Percentiles rank a stretch among this genome's conserved stretches.
Evolutionary conservation across 2,113 vertebrate species (phyloP).

Genomic region (Podiceps cristatus): DNA sequence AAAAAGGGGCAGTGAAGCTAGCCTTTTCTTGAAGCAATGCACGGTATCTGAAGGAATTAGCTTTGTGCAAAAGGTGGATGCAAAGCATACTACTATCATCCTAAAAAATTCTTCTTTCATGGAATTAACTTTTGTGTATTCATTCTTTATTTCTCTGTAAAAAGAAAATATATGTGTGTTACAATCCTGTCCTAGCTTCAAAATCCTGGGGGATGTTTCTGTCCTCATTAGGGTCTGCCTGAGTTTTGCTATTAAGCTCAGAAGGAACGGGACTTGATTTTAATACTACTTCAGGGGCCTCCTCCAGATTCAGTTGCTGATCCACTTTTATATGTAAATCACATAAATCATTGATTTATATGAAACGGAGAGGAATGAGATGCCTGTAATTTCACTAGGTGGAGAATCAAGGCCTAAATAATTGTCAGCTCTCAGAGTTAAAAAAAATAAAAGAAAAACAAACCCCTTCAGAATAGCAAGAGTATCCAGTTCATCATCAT

Average conservation of each 20-base stretch:
- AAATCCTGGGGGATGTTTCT: background rate
- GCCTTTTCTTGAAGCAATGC: background rate
- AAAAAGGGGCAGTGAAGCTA: background rate
- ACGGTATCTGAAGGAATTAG: background rate
- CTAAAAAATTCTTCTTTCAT: background rate
- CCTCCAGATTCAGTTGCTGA: background rate
- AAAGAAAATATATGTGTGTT: background rate
- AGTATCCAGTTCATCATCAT: background rate
- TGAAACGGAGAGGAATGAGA: background rate
- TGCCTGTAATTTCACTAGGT: background rate
- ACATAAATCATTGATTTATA: background rate
- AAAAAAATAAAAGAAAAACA: conserved; percentile 5
- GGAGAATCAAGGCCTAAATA: background rate
- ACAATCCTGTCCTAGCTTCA: background rate
- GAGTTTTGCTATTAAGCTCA: background rate
- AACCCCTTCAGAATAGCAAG: background rate
- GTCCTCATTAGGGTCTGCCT: background rate
- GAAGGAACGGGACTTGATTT: conserved; percentile 1
- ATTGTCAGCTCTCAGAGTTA: background rate
- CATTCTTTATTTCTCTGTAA: background rate
- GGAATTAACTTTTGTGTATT: background rate
- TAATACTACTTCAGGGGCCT: conserved; percentile 18
- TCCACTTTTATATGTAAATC: conserved; percentile 35
- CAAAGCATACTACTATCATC: background rate
- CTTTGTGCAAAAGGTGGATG: background rate